Evolutionary conservation across 2,113 vertebrate genomes (phyloP), one percentile per base, ranked within the genome.

Genomic region (Naja naja): DNA sequence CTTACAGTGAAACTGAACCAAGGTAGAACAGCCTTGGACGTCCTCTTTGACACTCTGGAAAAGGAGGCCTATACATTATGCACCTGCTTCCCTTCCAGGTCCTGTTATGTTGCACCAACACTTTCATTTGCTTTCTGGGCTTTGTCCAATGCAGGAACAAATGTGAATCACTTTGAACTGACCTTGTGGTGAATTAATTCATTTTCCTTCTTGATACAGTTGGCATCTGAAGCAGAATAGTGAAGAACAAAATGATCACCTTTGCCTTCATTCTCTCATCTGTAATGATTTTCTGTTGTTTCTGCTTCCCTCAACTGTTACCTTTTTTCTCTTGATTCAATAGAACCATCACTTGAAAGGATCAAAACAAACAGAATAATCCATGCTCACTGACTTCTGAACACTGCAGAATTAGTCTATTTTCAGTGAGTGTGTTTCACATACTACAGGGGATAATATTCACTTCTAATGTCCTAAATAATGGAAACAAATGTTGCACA

Each of bases 1-100:
- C 90, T 98, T 99, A 93, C 99, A 99, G 97, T 99, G 98, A 97
- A 95, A 94, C 88, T 56, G 43, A 89, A 93, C 39, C 52, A 91
- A 92, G 39, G 4, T 92, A 93, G 94, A 96, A 93, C 93, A 93
- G 95, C 93, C 94, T 89, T 93, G 39, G 69, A 93, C 93, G 95
- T 89, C 87, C 95, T 89, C 87, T 94, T 94, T 55, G 91, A 87
- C 89, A 95, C 95, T 94, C 93, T 93, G 91, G 94, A 96, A 93
- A 92, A 95, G 49, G 69, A 90, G 52, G 1, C 94, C 95, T 87
- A 0, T 90, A 16, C 90, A 91, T 74, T 94, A 93, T 93, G 85
- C 81, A 92, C 43, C 93, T 74, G n/a, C 16, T n/a, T 89, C 47
- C 52, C 89, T 90, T 87, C 45, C 5, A 60, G 43, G 39, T 85